Evolutionary conservation across 2,888 invertebrate genomes (phyloP), one percentile per base, ranked within the genome.

Genomic region (Priocnemis perturbator): DNA sequence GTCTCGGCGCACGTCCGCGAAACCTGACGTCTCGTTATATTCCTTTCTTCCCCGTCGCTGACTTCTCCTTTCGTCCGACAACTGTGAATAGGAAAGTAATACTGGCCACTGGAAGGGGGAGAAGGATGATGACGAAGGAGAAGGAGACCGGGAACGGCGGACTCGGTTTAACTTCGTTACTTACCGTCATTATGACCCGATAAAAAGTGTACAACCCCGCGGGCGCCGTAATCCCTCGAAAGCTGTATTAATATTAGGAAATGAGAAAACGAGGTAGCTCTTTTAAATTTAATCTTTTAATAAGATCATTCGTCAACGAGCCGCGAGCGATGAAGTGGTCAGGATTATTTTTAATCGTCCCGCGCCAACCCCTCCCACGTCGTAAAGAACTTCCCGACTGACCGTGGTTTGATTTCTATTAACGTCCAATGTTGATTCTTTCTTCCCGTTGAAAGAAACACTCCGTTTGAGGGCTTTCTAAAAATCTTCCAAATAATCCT

Each of bases 221-320:
- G 70, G 76, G 81, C 77, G 68, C 62, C 71, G 63, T 77, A 76
- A 77, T 79, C 81, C 71, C 66, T 58, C 63, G 76, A 73, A 77
- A 79, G 81, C 73, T 74, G 75, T 77, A 78, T 80, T 80, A 80
- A 80, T 80, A 80, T 81, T 81, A 78, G 73, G 75, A 81, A 78
- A 75, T 68, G 80, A 62, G 79, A 37, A 69, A 79, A 79, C 71
- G 79, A 77, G 79, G 72, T 78, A 65, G 76, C 74, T 77, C 79
- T 74, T 81, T 78, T 76, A 71, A 77, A 77, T 78, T 76, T 82
- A 82, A 81, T 82, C 82, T 78, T 76, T 79, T 82, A 82, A 82
- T 82, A 81, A 82, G 82, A 82, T 82, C 82, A 78, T 82, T 82
- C 78, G 79, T 82, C 82, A 76, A 77, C 71, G 77, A 76, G 73